A percentile compares a stretch with the other conserved stretches of the same genome.
Evolutionary conservation across 2,113 vertebrate species (phyloP).

Genomic region (Globicephala melas): DNA sequence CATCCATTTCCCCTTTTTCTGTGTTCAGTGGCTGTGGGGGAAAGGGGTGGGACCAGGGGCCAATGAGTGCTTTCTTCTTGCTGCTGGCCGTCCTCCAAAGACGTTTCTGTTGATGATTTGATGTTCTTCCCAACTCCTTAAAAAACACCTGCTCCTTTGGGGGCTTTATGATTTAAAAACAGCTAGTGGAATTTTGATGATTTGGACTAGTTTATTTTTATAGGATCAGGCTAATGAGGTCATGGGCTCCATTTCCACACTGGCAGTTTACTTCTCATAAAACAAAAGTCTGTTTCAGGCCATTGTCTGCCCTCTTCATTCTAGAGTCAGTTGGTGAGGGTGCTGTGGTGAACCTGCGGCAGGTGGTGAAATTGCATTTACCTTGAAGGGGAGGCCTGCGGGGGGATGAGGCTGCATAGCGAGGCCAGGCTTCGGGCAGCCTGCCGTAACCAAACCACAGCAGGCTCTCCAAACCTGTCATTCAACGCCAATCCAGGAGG

Average conservation of each 20-base stretch:
- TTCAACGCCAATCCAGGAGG: background rate
- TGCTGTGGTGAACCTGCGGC: background rate
- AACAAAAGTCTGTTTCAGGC: background rate
- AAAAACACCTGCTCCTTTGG: background rate
- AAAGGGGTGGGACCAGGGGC: background rate
- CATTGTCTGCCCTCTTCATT: background rate
- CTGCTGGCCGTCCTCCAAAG: background rate
- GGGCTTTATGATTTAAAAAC: background rate
- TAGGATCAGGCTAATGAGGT: background rate
- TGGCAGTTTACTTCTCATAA: background rate
- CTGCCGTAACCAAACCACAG: background rate
- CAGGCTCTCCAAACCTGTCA: background rate
- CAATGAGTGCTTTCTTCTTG: background rate
- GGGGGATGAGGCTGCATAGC: rapidly evolving
- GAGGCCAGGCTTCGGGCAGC: background rate
- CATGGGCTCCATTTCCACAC: background rate
- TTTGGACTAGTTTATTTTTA: background rate
- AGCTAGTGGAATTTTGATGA: background rate
- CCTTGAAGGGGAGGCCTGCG: background rate
- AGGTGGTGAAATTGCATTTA: background rate
- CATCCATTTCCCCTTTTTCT: background rate
- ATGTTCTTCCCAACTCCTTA: background rate
- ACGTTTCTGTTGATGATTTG: background rate
- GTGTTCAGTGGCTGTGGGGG: background rate
- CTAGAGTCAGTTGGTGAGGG: background rate